Base-by-base conservation (phyloP, 2,888 invertebrate species). In the Microctonus brassicae region DNA sequence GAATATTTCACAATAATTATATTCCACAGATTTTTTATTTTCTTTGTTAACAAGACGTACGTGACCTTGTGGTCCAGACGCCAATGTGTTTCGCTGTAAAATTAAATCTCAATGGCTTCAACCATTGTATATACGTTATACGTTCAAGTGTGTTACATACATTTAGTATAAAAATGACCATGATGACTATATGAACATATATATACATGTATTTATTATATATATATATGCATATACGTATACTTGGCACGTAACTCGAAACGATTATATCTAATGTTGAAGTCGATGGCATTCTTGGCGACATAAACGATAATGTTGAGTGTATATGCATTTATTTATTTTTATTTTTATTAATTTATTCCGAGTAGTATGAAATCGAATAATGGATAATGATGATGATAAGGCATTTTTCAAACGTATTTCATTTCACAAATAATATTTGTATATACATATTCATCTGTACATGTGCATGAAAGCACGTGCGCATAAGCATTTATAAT, bases 81-180 rank as follows among this genome's bases (percentile, higher is more conserved):
- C 20, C 13, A 58, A 58, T 58, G 58, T 17, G 33, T 33, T 17
- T 58, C 58, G 33, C 47, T 58, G 33, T 58, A 58, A 58, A 58
- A 58, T 58, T 58, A 20, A 33, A 33, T 20, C n/a, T 10, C 33
- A 33, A 58, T 58, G 33, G 20, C n/a, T 29, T 17, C 17, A 58
- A 58, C 17, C 17, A 17, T 58, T n/a, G 29, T n/a, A n/a, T n/a
- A n/a, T 26, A 55, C 47, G 9, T 47, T 47, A 47, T 47, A 47
- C n/a, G n/a, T 55, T 55, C 29, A 26, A 26, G 55, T 55, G 13
- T 55, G 6, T 55, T 22, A 39, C 17, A 47, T 47, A 47, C 7
- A 47, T 17, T n/a, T 17, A 47, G 17, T 17, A 17, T 17, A 17
- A 47, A 47, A 17, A 47, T 47, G 47, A 47, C 47, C 47, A 47